Evolutionary conservation across 2,113 vertebrate genomes (phyloP), one percentile per base, ranked within the genome.

Genomic region (Herpetotheres cachinnans): DNA sequence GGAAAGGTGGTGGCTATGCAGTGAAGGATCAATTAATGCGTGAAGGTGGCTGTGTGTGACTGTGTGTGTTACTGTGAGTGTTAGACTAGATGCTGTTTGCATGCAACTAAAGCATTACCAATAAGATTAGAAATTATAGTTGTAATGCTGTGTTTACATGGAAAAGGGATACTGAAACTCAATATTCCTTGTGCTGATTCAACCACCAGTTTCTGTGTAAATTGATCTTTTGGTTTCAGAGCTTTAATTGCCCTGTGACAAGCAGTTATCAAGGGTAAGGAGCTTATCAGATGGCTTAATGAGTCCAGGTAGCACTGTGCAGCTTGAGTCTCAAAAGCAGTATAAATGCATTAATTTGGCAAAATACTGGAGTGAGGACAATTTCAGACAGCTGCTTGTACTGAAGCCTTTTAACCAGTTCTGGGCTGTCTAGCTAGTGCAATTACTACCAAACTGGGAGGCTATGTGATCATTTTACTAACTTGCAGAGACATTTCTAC

Each of bases 271-370:
- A n/a, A 81, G 69, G 47, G 50, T 26, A 86, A 46, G 55, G 36
- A 83, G 10, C 25, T 92, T 66, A 89, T 77, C 49, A 62, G 27
- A 77, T 81, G 47, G 16, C 24, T 86, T 81, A 70, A 96, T 89
- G 32, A 84, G 19, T 40, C 38, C n/a, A 81, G 54, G 72, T 74
- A 92, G 67, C 21, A 32, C 18, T 73, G 49, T n/a, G 55, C 54
- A 90, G n/a, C 66, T 80, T 73, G 10, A 63, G 52, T 58, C 71
- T 66, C 76, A 62, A 89, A 83, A 81, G 46, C 47, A 55, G 36
- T 66, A 83, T 54, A 93, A 92, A 90, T 66, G 42, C 6, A 65
- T 80, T 86, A 30, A 11, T 52, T 85, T 86, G 80, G 20, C 15
- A 40, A 40, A 89, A 49, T 5, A 65, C 8, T 0, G 3, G 18